Conservation (phyloP, 2,888 invertebrate genomes). For the Hyles lineata region DNA sequence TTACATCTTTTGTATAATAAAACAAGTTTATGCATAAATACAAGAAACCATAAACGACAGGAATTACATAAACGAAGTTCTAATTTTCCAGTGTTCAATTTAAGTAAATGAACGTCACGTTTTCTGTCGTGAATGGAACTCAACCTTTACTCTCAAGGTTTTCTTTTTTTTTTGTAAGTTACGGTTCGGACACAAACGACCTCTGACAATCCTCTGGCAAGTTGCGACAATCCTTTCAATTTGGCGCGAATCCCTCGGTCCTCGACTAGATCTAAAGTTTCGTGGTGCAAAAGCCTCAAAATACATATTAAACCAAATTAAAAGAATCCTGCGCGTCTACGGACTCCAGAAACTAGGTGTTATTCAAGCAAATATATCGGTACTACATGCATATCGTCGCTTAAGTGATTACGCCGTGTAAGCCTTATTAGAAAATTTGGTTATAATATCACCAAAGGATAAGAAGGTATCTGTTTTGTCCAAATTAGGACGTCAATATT, state of each 20-base stretch:
- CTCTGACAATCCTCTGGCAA: slow-evolving; percentile 62
- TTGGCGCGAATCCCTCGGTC: slow-evolving; percentile 40
- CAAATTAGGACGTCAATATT: too few relatives aligned
- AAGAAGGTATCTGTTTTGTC: too few relatives aligned
- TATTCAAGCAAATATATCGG: background rate
- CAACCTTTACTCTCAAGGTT: background rate
- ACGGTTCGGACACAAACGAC: background rate
- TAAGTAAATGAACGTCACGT: background rate
- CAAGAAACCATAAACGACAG: too few relatives aligned
- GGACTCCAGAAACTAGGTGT: slow-evolving; percentile 64
- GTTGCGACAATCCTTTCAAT: slow-evolving; percentile 62
- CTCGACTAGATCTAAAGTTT: background rate
- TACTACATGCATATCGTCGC: slow-evolving; percentile 24
- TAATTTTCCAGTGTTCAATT: background rate
- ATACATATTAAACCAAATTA: slow-evolving; percentile 53
- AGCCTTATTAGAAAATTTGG: background rate
- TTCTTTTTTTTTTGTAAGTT: background rate
- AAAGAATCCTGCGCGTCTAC: slow-evolving; percentile 61
- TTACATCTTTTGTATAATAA: background rate
- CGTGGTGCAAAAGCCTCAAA: slow-evolving; percentile 31
- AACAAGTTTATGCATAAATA: too few relatives aligned
- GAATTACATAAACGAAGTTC: background rate
- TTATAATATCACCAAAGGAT: too few relatives aligned
- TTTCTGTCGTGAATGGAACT: background rate
- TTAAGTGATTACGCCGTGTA: slow-evolving; percentile 6